phyloP scores from a whole-genome alignment of 2,113 vertebrate genomes.

The Perca fluviatilis region DNA sequence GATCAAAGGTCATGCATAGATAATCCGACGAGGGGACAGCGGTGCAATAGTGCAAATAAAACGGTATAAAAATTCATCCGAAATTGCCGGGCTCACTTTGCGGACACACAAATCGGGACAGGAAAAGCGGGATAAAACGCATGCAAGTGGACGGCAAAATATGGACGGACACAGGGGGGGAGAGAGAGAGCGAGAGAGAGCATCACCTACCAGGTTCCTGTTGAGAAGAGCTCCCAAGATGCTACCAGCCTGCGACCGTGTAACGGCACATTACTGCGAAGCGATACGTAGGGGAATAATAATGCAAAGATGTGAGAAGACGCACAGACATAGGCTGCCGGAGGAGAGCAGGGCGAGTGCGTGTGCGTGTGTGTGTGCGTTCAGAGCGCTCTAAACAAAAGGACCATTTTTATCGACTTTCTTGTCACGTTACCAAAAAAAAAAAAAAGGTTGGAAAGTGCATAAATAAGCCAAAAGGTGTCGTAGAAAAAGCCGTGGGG shows the following conservation, averaged over 20 bases:
- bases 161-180: slow-evolving; percentile 52
- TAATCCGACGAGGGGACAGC: slow-evolving; percentile 87
- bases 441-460: slow-evolving; percentile 62
- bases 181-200: slow-evolving; percentile 35
- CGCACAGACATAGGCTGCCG: slow-evolving; percentile 60
- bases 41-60: slow-evolving; percentile 83
- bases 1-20: slow-evolving; percentile 95
- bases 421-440: slow-evolving; percentile 54
- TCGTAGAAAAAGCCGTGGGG: background rate
- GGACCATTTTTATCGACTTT: slow-evolving; percentile 80
- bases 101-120: slow-evolving; percentile 53
- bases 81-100: slow-evolving; percentile 75
- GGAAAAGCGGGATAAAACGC: slow-evolving; percentile 51
- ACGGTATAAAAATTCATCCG: slow-evolving; percentile 87
- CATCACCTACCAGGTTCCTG: slow-evolving; percentile 95
- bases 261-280: slow-evolving; percentile 90
- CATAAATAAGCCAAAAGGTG: slow-evolving; percentile 54
- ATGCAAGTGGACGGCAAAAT: slow-evolving; percentile 63
- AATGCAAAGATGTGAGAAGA: slow-evolving; percentile 72
- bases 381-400: slow-evolving; percentile 82
- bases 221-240: slow-evolving; percentile 90
- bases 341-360: slow-evolving; percentile 70
- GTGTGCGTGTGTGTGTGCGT: slow-evolving; percentile 27
- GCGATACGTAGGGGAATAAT: slow-evolving; percentile 59
- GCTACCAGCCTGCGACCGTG: slow-evolving; percentile 91